Evolutionary conservation across 2,113 vertebrate species (phyloP).

Genomic region (Sinocyclocheilus rhinocerous): DNA sequence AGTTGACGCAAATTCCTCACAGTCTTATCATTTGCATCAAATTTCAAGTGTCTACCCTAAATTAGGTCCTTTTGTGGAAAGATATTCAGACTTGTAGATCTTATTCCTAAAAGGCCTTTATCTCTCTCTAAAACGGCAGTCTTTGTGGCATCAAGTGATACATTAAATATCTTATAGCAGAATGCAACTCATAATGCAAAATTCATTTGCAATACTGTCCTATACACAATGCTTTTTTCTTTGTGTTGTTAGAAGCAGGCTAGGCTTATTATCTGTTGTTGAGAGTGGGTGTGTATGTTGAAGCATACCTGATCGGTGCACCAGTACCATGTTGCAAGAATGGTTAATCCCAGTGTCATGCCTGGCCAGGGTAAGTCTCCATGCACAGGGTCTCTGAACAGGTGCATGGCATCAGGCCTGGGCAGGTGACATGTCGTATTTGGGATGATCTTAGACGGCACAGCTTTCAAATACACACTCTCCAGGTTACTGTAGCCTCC

Average conservation of each 20-base stretch:
- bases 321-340: constrained; percentile 92
- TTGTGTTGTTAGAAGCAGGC: neutral
- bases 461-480: constrained; percentile 77
- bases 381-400: constrained; percentile 82
- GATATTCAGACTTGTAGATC: neutral
- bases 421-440: constrained; percentile 92
- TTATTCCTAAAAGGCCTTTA: neutral
- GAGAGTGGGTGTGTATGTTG: neutral
- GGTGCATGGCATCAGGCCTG: constrained; percentile 87
- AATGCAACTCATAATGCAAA: neutral
- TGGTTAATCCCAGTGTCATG: constrained; percentile 90
- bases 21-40: neutral
- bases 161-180: neutral
- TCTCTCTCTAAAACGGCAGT: neutral
- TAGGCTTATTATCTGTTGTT: neutral
- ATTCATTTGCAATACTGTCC: neutral
- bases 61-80: neutral
- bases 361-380: constrained; percentile 93
- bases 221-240: neutral
- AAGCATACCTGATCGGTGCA: constrained; percentile 89
- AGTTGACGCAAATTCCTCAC: too few relatives aligned
- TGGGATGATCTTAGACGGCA: constrained; percentile 83
- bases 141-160: neutral
- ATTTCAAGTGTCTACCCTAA: neutral
- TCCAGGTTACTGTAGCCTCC: constrained; percentile 86